phyloP scores from a whole-genome alignment of 2,113 vertebrate species.

The Plotosus lineatus region DNA sequence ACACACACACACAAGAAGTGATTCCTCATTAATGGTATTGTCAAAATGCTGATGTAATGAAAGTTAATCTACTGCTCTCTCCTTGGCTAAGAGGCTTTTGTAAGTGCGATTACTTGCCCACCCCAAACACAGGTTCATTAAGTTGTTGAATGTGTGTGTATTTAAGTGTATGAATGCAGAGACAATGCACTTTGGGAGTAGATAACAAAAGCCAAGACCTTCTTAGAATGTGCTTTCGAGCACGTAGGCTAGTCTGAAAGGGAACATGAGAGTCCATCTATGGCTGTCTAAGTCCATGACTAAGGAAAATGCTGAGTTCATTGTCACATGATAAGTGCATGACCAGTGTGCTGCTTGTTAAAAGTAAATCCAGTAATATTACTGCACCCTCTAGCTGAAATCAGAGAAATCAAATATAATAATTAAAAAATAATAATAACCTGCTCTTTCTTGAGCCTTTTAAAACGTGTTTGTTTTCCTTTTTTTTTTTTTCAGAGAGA shows the following conservation, averaged over 20 bases:
- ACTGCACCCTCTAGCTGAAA: neutral
- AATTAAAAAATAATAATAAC: neutral
- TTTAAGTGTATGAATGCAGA: slow-evolving; percentile 59
- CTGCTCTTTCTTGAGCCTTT: neutral
- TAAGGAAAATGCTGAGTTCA: slow-evolving; percentile 44
- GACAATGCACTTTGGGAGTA: slow-evolving; percentile 62
- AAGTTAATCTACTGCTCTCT: slow-evolving; percentile 78
- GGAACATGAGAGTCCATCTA: slow-evolving; percentile 45
- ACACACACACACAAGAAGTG: slow-evolving; percentile 57
- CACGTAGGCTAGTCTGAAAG: slow-evolving; percentile 64
- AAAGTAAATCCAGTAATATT: slow-evolving; percentile 2
- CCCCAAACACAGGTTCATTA: slow-evolving; percentile 78
- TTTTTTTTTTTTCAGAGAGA: neutral
- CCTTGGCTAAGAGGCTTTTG: slow-evolving; percentile 70
- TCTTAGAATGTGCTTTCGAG: slow-evolving; percentile 66
- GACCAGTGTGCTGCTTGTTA: slow-evolving; percentile 25
- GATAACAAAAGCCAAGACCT: slow-evolving; percentile 62
- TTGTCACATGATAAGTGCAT: slow-evolving; percentile 28
- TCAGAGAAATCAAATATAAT: neutral
- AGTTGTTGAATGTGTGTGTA: slow-evolving; percentile 64
- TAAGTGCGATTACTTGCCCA: slow-evolving; percentile 68
- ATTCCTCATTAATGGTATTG: slow-evolving; percentile 76
- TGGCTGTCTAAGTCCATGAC: slow-evolving; percentile 13
- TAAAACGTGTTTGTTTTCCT: neutral
- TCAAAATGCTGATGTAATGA: slow-evolving; percentile 80